phyloP scores from a whole-genome alignment of 2,888 invertebrate genomes.

The Polydrusus tereticollis region DNA sequence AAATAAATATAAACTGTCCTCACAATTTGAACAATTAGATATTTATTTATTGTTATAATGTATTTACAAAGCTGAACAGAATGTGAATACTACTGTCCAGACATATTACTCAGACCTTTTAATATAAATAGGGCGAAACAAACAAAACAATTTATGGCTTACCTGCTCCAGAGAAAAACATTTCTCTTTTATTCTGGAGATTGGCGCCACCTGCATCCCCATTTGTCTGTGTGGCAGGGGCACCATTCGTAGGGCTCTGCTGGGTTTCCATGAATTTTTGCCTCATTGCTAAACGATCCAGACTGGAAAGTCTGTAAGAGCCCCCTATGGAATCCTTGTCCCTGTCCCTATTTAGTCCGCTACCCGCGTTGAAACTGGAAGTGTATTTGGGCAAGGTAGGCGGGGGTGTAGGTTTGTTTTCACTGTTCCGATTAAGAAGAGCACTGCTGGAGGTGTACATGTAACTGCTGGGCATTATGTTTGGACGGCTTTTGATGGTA shows the following conservation, averaged over 20 bases:
- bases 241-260: conserved; percentile 68
- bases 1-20: conserved; percentile 31
- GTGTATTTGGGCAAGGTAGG: conserved; percentile 86
- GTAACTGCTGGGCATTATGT: conserved; percentile 73
- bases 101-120: neutral
- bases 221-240: conserved; percentile 58
- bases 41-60: no score
- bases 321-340: conserved; percentile 79
- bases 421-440: conserved; percentile 71
- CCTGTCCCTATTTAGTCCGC: conserved; percentile 71
- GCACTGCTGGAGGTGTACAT: conserved; percentile 75
- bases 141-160: conserved; percentile 59
- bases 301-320: conserved; percentile 84
- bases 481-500: conserved; percentile 67
- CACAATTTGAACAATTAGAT: no score
- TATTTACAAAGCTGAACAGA: neutral
- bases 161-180: conserved; percentile 81
- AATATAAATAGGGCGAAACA: neutral
- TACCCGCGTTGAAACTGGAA: conserved; percentile 81
- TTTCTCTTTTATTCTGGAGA: conserved; percentile 87
- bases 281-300: conserved; percentile 85
- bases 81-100: neutral
- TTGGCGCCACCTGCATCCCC: conserved; percentile 59
- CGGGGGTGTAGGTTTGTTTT: conserved; percentile 77
- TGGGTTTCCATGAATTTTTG: conserved; percentile 86